These are phyloP conservation scores for Cryptoblepharus egeriae DNA, from an alignment of 2,797 vertebrate genomes.

Conservation along the genomic window DNA sequence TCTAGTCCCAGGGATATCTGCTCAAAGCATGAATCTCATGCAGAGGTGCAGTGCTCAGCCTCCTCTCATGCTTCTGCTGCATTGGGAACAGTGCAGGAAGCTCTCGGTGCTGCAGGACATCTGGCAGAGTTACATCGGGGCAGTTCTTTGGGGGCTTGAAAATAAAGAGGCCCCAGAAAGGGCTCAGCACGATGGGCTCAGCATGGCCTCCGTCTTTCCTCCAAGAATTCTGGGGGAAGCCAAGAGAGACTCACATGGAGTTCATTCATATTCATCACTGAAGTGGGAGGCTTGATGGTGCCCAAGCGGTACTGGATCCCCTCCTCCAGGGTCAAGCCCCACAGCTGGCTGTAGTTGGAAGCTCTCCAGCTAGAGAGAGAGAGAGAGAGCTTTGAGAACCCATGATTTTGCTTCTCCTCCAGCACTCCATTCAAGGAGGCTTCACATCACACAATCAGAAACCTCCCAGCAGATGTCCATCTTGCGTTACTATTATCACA, in stretches of 20 bases:
- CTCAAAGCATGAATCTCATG: not conserved
- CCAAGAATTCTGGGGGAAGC: not conserved
- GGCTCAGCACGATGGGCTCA: not conserved
- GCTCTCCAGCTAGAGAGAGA: conserved; percentile 87
- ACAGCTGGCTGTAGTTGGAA: conserved; percentile 91
- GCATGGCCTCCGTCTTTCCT: too few species aligned
- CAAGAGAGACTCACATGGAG: conserved; percentile 83
- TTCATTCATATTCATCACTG: conserved; percentile 96
- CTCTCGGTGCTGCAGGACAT: too few species aligned
- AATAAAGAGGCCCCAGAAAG: not conserved
- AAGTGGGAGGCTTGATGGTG: conserved; percentile 87
- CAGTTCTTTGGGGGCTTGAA: not conserved
- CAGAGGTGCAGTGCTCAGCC: too few species aligned
- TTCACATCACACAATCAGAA: too few species aligned
- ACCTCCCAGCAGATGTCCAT: too few species aligned
- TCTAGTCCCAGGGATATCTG: too few species aligned
- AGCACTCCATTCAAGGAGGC: too few species aligned
- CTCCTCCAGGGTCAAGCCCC: conserved; percentile 93
- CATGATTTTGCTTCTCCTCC: too few species aligned
- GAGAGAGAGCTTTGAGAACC: not conserved
- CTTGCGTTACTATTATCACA: too few species aligned
- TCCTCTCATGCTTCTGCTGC: not conserved
- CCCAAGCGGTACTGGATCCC: conserved; percentile 91
- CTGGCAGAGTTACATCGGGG: too few species aligned
- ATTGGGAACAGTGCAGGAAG: not conserved